A percentile compares a stretch with the other conserved stretches of the same genome.
Evolutionary conservation across 2,113 vertebrate genomes (phyloP).

Genomic region (Oreocharis arfaki): DNA sequence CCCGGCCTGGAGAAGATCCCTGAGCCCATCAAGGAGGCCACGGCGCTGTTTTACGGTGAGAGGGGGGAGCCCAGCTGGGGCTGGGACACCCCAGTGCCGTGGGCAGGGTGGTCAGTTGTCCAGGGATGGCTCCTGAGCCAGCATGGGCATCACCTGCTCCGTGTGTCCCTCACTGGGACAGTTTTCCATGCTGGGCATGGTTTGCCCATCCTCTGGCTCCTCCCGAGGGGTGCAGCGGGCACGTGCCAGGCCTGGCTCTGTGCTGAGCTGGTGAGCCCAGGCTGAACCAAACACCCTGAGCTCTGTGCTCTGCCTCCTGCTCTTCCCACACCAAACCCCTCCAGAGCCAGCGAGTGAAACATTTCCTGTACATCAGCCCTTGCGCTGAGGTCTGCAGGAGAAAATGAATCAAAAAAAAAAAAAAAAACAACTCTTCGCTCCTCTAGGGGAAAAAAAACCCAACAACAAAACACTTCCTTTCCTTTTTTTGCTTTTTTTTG

Average conservation of each 20-base stretch:
- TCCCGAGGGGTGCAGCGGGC: fast-evolving
- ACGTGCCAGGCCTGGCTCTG: fast-evolving
- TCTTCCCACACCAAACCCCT: not conserved
- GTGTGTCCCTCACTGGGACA: fast-evolving
- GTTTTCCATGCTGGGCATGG: fast-evolving
- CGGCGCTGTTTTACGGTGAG: conserved; percentile 86
- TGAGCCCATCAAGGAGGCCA: conserved; percentile 92
- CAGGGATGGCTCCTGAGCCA: not conserved
- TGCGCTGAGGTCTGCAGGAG: not conserved
- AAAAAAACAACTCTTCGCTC: not conserved
- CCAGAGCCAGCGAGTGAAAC: not conserved
- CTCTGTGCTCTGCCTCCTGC: not conserved
- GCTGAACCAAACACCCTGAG: not conserved
- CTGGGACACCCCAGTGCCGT: fast-evolving
- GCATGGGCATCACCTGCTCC: fast-evolving
- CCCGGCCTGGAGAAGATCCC: conserved; percentile 83
- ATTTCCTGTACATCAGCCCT: not conserved
- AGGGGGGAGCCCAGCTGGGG: not conserved
- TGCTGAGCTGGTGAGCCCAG: not conserved
- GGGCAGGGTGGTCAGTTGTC: not conserved
- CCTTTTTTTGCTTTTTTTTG: not conserved
- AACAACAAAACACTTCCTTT: not conserved
- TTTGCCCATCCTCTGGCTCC: not conserved
- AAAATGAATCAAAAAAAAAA: not conserved
- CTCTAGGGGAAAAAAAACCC: not conserved